phyloP scores from a whole-genome alignment of 92 coral and sea anemone species.

The Epizoanthus scotinus region DNA sequence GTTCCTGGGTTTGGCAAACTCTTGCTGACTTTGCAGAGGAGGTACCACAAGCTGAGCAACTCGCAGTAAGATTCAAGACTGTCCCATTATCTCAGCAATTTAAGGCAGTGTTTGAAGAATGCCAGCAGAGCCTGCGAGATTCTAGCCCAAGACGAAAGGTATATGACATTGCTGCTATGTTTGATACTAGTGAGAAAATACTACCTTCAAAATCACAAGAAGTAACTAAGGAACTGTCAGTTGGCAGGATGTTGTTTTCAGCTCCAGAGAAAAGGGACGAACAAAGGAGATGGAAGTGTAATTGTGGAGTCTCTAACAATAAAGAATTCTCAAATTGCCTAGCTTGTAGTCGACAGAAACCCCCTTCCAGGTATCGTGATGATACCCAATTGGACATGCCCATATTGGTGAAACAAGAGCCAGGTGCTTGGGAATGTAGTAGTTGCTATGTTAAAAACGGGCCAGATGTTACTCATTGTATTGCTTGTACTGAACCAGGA shows the following conservation, averaged over 20 bases:
- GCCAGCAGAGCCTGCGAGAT: constrained; percentile 49
- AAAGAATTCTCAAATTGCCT: not conserved
- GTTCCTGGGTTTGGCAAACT: constrained; percentile 77
- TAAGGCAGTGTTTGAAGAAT: constrained; percentile 67
- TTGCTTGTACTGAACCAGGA: constrained; percentile 46
- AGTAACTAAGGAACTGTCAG: constrained; percentile 2
- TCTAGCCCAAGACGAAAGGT: not conserved
- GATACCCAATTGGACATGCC: not conserved
- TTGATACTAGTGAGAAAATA: constrained; percentile 6
- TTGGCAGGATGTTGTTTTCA: constrained; percentile 9
- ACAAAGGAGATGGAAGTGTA: constrained; percentile 21
- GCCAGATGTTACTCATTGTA: constrained; percentile 40
- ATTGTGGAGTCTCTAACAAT: constrained; percentile 35
- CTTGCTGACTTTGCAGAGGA: constrained; percentile 63
- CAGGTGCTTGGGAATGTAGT: constrained; percentile 68
- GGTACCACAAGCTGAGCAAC: constrained; percentile 58
- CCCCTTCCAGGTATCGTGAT: not conserved
- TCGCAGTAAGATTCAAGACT: constrained; percentile 67
- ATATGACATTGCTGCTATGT: constrained; percentile 20
- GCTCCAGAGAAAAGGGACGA: not conserved
- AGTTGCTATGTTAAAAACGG: constrained; percentile 47
- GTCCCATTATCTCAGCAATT: constrained; percentile 52
- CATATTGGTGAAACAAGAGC: constrained; percentile 40
- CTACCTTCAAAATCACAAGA: constrained; percentile 10
- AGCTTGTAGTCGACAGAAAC: not conserved